Evolutionary conservation across 1,140 invertebrate species (phyloP), one percentile per base, ranked within the genome.

Genomic region (Ips nitidus): DNA sequence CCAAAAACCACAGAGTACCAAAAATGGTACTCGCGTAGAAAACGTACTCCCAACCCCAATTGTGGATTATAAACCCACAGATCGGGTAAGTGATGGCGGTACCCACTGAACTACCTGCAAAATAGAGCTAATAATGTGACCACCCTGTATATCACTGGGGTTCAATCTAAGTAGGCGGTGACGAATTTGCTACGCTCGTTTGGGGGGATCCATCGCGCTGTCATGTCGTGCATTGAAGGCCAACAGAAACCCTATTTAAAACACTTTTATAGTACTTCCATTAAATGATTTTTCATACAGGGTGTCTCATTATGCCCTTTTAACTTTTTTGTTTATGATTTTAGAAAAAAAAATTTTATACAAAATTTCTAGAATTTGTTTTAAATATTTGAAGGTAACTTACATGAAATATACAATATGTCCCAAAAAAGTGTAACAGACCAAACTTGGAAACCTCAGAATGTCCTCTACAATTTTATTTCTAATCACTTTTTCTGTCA

Each of bases 151-250:
- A 22, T 22, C 22, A 22, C 22, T 22, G 22, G 22, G 22, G 22
- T 22, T 22, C 22, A 84, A 84, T 89, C 90, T 75, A 90, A 79
- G 78, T 90, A 91, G 37, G 90, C 84, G 41, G 88, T 89, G 2
- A 88, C 84, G 70, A 91, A 88, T 81, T 86, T 88, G 75, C 90
- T 92, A 56, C 92, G 85, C 78, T 94, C 93, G 64, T 88, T 85
- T 0, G 89, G 88, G 2, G 92, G 92, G 60, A 93, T 90, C 94
- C 94, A 96, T 75, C 89, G 88, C 0, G 91, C 89, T 8, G 91
- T 88, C 80, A 95, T 84, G 52, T 89, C 84, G 81, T 95, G 92
- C 83, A 92, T 91, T 1, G 91, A 86, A 4, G 94, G 94, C 87
- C 91, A 94, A 2, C 88, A 84, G 50, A 93, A 86, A 40, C 93